These are phyloP conservation scores for Actinia equina DNA, from an alignment of 64 coral and sea anemone species.

Conservation along the genomic window DNA sequence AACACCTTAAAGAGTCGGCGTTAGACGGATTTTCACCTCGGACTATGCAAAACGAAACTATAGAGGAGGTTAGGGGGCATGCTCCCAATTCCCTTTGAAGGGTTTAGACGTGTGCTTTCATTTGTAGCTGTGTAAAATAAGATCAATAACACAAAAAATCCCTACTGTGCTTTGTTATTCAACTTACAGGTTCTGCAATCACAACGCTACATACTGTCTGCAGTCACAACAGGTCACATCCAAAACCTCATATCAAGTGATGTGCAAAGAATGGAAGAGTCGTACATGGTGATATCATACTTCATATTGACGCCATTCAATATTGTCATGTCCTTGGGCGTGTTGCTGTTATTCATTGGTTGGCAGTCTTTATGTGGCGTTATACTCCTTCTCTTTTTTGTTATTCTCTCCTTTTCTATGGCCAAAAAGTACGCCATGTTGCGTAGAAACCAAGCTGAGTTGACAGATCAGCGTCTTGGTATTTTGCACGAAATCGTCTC, in stretches of 20 bases:
- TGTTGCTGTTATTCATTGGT: neutral
- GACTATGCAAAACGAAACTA: too few species aligned
- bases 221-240: neutral
- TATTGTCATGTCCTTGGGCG: neutral
- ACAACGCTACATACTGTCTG: neutral
- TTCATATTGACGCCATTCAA: neutral
- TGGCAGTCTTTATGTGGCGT: constrained; percentile 35
- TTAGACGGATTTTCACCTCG: too few species aligned
- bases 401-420: neutral
- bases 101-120: too few species aligned
- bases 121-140: neutral
- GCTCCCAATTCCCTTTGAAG: too few species aligned
- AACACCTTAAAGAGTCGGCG: too few species aligned
- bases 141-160: neutral
- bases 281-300: too few species aligned
- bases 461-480: constrained; percentile 27
- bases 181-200: neutral
- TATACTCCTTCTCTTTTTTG: neutral
- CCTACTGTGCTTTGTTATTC: neutral
- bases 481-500: constrained; percentile 34
- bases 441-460: neutral
- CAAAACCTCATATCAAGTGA: neutral
- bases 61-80: too few species aligned
- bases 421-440: neutral
- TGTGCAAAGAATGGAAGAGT: neutral